Evolutionary conservation across 2,888 invertebrate species (phyloP).

Genomic region (Apamea crenata): DNA sequence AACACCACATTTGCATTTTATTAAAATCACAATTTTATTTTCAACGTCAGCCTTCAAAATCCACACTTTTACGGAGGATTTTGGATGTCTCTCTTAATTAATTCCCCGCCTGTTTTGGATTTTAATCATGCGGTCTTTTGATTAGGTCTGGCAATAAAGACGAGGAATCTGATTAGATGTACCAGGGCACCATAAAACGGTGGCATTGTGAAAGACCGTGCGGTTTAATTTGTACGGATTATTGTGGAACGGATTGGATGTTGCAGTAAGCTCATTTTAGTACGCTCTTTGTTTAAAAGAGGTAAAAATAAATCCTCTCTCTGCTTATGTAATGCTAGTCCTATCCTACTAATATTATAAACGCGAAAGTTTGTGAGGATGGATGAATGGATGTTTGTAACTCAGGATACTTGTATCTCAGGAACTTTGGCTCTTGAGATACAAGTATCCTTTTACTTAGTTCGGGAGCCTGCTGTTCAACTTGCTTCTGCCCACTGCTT

Average conservation of each 20-base stretch:
- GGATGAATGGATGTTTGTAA: no score
- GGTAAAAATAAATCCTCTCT: neutral
- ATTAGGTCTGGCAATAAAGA: slow-evolving; percentile 67
- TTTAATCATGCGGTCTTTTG: slow-evolving; percentile 72
- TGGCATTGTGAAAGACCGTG: slow-evolving; percentile 54
- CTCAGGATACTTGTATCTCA: no score
- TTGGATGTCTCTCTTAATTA: slow-evolving; percentile 72
- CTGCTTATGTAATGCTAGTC: slow-evolving; percentile 17
- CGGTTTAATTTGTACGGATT: slow-evolving; percentile 58
- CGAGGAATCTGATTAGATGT: slow-evolving; percentile 63
- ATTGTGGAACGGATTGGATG: slow-evolving; percentile 39
- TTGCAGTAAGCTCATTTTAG: slow-evolving; percentile 20
- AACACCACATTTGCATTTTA: slow-evolving; percentile 87
- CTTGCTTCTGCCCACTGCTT: no score
- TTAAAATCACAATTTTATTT: slow-evolving; percentile 89
- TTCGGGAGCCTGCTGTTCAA: no score
- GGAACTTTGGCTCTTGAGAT: no score
- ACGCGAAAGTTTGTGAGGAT: no score
- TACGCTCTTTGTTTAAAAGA: neutral
- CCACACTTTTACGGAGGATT: slow-evolving; percentile 66
- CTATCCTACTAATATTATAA: neutral
- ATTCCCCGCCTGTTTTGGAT: slow-evolving; percentile 72
- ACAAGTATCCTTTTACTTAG: no score
- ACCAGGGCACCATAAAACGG: slow-evolving; percentile 60
- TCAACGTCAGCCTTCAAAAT: slow-evolving; percentile 69